phyloP scores from a whole-genome alignment of 2,113 vertebrate genomes.

The Chinchilla lanigera region DNA sequence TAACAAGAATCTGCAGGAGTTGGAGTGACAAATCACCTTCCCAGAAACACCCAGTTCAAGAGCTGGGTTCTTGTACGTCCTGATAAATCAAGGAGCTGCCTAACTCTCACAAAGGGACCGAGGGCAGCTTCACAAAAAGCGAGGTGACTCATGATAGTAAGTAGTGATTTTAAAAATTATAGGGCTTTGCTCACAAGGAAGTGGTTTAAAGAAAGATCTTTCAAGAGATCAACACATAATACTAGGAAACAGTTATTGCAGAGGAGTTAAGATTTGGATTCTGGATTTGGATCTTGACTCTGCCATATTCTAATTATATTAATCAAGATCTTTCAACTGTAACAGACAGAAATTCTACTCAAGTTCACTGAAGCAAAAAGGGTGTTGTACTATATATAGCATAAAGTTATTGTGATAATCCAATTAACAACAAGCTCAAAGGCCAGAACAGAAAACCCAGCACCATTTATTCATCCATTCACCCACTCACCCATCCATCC shows the following conservation, averaged over 20 bases:
- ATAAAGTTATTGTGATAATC: background rate
- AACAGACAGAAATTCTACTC: background rate
- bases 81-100: background rate
- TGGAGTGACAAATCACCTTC: background rate
- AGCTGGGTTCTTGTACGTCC: background rate
- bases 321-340: background rate
- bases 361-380: background rate
- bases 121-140: constrained; percentile 16
- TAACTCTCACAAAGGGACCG: constrained; percentile 22
- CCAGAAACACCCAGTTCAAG: background rate
- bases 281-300: background rate
- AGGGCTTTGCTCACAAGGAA: constrained; percentile 65
- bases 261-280: constrained; percentile 31
- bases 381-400: background rate
- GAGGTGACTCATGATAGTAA: constrained; percentile 51
- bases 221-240: background rate
- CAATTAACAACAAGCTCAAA: background rate
- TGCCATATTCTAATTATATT: background rate
- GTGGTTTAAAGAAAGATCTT: background rate
- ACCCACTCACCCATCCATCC: background rate
- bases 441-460: background rate
- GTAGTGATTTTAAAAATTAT: background rate
- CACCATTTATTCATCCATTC: background rate
- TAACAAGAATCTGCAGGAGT: background rate
- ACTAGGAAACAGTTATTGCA: background rate